Evolutionary conservation across 2,888 invertebrate genomes (phyloP).

Genomic region (Panopea generosa): DNA sequence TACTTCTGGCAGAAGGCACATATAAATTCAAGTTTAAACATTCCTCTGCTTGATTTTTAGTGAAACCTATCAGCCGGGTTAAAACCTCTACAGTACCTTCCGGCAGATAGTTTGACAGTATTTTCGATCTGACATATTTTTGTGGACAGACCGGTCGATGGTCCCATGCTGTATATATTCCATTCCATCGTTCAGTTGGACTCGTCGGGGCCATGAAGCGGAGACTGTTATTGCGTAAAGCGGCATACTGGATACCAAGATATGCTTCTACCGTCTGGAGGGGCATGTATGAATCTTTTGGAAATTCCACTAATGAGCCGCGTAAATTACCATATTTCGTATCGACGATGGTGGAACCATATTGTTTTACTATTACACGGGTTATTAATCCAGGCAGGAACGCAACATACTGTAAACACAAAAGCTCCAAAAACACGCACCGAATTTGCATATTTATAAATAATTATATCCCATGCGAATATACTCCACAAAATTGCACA

Average conservation of each 20-base stretch:
- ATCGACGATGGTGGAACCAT: slow-evolving; percentile 47
- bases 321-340: slow-evolving; percentile 95
- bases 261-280: slow-evolving; percentile 92
- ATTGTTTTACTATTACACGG: slow-evolving; percentile 45
- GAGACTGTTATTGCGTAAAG: slow-evolving; percentile 94
- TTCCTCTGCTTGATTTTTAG: slow-evolving; percentile 55
- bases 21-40: slow-evolving; percentile 64
- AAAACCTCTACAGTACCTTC: slow-evolving; percentile 39
- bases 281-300: slow-evolving; percentile 60
- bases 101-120: slow-evolving; percentile 36
- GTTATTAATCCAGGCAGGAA: slow-evolving; percentile 42
- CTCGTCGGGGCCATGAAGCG: slow-evolving; percentile 98
- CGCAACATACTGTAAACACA: slow-evolving; percentile 27
- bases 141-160: slow-evolving; percentile 96
- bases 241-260: slow-evolving; percentile 96
- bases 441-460: slow-evolving; percentile 50
- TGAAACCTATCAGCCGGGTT: slow-evolving; percentile 45
- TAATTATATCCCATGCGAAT: too few relatives aligned
- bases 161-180: slow-evolving; percentile 88
- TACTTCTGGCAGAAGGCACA: too few relatives aligned
- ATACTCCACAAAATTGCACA: too few relatives aligned
- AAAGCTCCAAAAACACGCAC: slow-evolving; percentile 41
- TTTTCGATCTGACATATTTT: slow-evolving; percentile 66
- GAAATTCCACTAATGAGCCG: slow-evolving; percentile 86
- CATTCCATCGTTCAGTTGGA: slow-evolving; percentile 93